Evolutionary conservation across 2,797 vertebrate species (phyloP), one percentile per base, ranked within the genome.

Genomic region (Serranus cabrilla): DNA sequence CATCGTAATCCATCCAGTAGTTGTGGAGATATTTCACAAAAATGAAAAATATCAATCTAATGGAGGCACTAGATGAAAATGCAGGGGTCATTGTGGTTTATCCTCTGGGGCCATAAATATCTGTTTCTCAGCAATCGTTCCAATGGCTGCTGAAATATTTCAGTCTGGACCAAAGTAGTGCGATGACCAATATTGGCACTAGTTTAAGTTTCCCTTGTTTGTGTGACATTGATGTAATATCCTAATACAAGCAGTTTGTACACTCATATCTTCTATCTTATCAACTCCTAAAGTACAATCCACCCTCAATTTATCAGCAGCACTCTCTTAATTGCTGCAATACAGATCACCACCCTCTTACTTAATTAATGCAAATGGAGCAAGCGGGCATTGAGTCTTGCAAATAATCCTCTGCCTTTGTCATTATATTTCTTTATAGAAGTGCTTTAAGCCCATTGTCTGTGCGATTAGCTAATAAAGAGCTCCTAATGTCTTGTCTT

Each of bases 401-500:
- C 74, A 64, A 80, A 84, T 80, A 85, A 81, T 76, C 71, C 31
- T 47, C 71, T 75, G 61, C 65, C 37, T 82, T 89, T 85, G 74
- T 85, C 74, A 47, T 86, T 74, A 74, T 66, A 81, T 85, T 93
- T 87, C 87, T 91, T 91, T 83, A 91, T 82, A 80, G 55, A 88
- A 90, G 87, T 79, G 87, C 89, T 90, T 87, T 80, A 88, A 89
- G 27, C 63, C 87, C 88, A 89, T 92, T 92, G 90, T 93, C 89
- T 88, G 58, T 54, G 66, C 78, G 80, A 91, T 92, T 87, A 88
- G 87, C 91, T 91, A 91, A 91, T 93, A 93, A 94, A 92, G 90
- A 93, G 89, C 81, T 87, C 83, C 90, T 93, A 93, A 94, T 94
- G 93, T 81, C 90, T 91, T 82, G 89, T 90, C 87, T 89, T 86